Base-by-base conservation (phyloP, 2,888 invertebrate species). In the Trimorus sp. region DNA sequence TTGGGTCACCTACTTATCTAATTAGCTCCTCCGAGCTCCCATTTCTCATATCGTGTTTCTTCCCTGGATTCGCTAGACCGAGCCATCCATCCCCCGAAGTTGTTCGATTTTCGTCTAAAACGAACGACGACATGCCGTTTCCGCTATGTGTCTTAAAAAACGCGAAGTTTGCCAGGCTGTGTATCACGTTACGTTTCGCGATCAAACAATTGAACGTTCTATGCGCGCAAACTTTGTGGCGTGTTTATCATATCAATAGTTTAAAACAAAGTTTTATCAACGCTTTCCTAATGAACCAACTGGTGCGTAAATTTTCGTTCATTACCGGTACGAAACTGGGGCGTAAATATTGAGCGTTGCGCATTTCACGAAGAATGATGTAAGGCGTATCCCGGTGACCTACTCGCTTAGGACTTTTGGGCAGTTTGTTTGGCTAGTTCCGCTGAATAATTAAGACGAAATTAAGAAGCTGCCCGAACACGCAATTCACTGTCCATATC, bases 261-360 rank as follows among this genome's bases (percentile, higher is more conserved):
- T 68, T 51, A 66, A 51, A 76, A 76, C 68, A 62, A 76, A 76
- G 68, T 68, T 68, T 68, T 76, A 75, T 76, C 68, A 75, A 37
- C 45, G 42, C 11, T 66, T 62, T 54, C 36, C 63, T 77, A 77
- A 77, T 77, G 70, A 77, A 77, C 51, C 42, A 77, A 37, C 51
- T 70, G 58, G 45, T 70, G 65, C 70, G 77, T 65, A 65, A 63
- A 70, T 77, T 70, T 63, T 37, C 26, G 63, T 70, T 70, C 77
- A 54, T 75, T 68, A 75, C 16, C 42, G 40, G 51, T 70, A 58
- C 69, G 51, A 49, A 63, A 77, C 54, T 70, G 48, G 40, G 15
- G 26, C 58, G 70, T 70, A 77, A 70, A 77, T 70, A 77, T 77
- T 70, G 63, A 77, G 40, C 45, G 58, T 53, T 16, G 54, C 53